Evolutionary conservation across 2,888 invertebrate genomes (phyloP), one percentile per base, ranked within the genome.

Genomic region (Melanostoma scalare): DNA sequence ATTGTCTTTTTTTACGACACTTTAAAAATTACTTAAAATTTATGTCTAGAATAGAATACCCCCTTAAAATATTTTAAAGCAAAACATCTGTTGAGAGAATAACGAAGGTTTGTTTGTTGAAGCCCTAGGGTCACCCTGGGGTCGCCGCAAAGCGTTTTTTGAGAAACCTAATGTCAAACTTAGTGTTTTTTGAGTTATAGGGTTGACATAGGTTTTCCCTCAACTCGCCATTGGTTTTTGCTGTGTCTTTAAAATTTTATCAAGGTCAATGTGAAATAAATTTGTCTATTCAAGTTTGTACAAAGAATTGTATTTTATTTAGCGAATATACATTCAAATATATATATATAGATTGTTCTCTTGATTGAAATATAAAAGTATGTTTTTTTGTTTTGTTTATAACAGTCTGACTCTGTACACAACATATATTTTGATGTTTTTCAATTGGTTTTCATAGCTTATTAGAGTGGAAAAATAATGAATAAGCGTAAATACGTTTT

Each of bases 311-410:
- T 77, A 63, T 82, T 77, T 73, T 65, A 58, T 82, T 77, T 35
- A 63, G 63, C 63, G 58, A 73, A 72, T 71, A 82, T 71, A 77
- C 78, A 78, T 65, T 77, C 65, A 82, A 77, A 74, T 82, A 82
- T 67, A 63, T 63, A 63, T 50, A 63, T 63, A 81, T 71, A 69
- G 38, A 36, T 36, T 46, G 56, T 58, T 69, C 46, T 80, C 31
- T 60, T 65, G 61, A 33, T 72, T 55, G 65, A 20, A 73, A 82
- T 73, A 73, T 73, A 82, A 56, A 58, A 63, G 35, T 71, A 44
- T 55, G 42, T 50, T 46, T 5, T 10, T 10, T 46, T 46, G n/a
- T 20, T 46, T 10, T 60, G 42, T 60, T 38, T 35, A 52, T 72
- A 53, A 60, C 36, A 82, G 73, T 78, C 68, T 78, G 73, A 73